Base-by-base conservation (phyloP, 92 coral and sea anemone genomes). In the Siderastrea radians region DNA sequence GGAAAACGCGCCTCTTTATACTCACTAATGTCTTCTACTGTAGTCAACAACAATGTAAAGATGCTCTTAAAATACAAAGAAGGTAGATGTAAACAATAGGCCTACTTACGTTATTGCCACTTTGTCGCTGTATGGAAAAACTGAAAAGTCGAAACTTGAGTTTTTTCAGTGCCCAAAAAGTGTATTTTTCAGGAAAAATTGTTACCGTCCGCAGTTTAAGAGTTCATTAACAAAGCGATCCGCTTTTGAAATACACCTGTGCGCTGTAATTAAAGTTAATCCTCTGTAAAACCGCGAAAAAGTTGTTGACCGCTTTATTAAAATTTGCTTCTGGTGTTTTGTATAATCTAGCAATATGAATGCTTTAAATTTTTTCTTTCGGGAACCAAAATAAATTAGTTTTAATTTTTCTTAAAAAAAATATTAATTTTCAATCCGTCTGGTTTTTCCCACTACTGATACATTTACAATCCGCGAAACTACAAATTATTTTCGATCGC, bases 251-350 rank as follows among this genome's bases (percentile, higher is more conserved):
- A 48, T 49, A 62, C 83, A 79, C 19, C 83, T 63, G 83, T n/a
- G 1, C 47, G 7, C 2, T 58, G 72, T 26, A 54, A 64, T 79
- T 79, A 79, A 79, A 65, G 47, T 79, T 79, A 79, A 63, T 79
- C 83, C 83, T n/a, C 62, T 65, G 52, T 12, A 19, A 79, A 49
- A 79, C 83, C 83, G 60, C 83, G 48, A 3, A 49, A 79, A 67
- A 19, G 49, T 48, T 64, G 55, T 53, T 78, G 7, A 68, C 83
- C n/a, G 15, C 60, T 49, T 63, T 3, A 62, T 64, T 62, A 64
- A 63, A 55, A 17, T 62, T 78, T 48, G 10, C 51, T 17, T 14
- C 47, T 57, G 61, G 19, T n/a, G 83, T 8, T 64, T 79, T 10
- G 9, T 17, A 3, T 79, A 54, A 61, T 78, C 26, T 60, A 4